Evolutionary conservation across 1,140 invertebrate species (phyloP), one percentile per base, ranked within the genome.

Genomic region (Radopholus similis): DNA sequence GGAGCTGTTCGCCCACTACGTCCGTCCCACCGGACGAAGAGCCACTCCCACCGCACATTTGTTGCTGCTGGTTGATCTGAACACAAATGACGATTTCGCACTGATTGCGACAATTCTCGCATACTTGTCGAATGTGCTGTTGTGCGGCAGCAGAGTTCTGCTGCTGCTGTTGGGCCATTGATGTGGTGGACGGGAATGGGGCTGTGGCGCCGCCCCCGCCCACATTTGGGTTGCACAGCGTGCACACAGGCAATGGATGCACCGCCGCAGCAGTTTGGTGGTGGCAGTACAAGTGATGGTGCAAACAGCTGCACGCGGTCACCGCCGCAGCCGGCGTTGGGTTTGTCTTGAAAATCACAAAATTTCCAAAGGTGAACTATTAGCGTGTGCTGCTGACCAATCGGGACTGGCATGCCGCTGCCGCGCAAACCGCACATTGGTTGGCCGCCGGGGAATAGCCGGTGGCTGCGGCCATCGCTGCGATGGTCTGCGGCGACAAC

Each of bases 341-440:
- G n/a, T n/a, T n/a, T 21, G 23, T 28, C 47, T 51, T 42, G 38
- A 42, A 42, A 11, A 42, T 13, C 18, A 13, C 38, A 42, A 13
- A 0, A 1, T 42, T 21, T 11, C 15, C n/a, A 51, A 51, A 11
- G 44, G 9, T 26, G 37, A 47, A 47, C 37, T 60, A 34, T 47
- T 35, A 62, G 40, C 21, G 4, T 47, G 18, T 40, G n/a, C 2
- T 34, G 44, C 26, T 23, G 30, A 62, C 59, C 59, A 62, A 40
- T n/a, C 59, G 18, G n/a, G 59, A 62, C 40, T 62, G 59, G n/a
- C 59, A 62, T 4, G 59, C 59, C 11, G 59, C 59, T 26, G 59
- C 59, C 15, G 59, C 59, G 47, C 59, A 62, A 9, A 62, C 59
- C 21, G 59, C 59, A 28, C 59, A 62, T 26, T 49, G 59, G 5